Evolutionary conservation across 2,888 invertebrate species (phyloP).

Genomic region (Andricus curvator): DNA sequence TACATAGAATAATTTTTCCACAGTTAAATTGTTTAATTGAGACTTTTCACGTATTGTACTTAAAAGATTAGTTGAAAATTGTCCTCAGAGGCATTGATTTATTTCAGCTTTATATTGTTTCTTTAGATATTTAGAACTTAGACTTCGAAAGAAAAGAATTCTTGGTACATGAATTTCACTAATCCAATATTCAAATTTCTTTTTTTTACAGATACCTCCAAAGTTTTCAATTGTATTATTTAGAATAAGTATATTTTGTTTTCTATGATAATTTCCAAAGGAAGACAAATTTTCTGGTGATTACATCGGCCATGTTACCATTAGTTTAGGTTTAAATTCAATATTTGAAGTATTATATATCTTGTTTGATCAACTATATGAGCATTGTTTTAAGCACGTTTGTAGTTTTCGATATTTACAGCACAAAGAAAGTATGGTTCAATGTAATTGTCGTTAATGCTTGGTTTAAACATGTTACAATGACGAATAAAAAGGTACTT

Average conservation of each 20-base stretch:
- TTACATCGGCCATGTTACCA: constrained; percentile 1
- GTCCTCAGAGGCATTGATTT: no score
- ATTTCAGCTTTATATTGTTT: neutral
- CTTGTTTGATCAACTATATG: neutral
- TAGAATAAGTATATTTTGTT: neutral
- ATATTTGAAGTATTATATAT: neutral
- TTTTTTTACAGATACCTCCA: neutral
- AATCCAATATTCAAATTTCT: neutral
- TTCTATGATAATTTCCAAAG: neutral
- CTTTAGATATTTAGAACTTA: neutral
- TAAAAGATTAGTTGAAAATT: no score
- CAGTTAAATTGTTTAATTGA: no score
- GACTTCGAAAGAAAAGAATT: neutral
- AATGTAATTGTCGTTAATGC: neutral
- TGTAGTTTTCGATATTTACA: neutral
- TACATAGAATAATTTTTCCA: no score
- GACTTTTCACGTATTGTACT: no score
- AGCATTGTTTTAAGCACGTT: neutral
- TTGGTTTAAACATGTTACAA: neutral
- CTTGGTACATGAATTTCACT: neutral
- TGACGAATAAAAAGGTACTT: neutral
- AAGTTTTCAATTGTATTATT: neutral
- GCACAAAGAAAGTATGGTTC: neutral
- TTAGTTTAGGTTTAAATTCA: neutral
- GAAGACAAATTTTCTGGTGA: neutral